Evolutionary conservation across 2,888 invertebrate species (phyloP).

Genomic region (Aphrophora alni): DNA sequence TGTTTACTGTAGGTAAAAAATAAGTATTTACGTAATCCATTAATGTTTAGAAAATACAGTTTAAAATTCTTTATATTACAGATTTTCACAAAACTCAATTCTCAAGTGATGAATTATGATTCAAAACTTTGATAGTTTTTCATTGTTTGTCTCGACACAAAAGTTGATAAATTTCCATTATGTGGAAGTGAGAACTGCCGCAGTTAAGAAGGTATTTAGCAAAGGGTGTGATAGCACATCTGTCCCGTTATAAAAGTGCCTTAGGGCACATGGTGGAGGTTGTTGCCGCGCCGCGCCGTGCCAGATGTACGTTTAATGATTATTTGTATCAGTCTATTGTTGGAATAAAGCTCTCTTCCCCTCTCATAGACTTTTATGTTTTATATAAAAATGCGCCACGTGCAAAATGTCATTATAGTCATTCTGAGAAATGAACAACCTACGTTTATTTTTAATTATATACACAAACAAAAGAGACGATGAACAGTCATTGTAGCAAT

Average conservation of each 20-base stretch:
- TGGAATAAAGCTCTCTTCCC: not conserved
- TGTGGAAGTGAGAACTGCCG: not conserved
- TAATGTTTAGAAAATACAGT: too few relatives aligned
- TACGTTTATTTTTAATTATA: too few relatives aligned
- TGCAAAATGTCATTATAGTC: not conserved
- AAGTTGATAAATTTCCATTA: not conserved
- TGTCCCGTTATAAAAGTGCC: not conserved
- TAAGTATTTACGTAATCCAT: too few relatives aligned
- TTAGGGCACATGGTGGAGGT: not conserved
- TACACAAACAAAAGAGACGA: too few relatives aligned
- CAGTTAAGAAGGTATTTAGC: not conserved
- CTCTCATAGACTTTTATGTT: not conserved
- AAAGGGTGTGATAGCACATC: not conserved
- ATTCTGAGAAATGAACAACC: not conserved
- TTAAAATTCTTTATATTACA: too few relatives aligned
- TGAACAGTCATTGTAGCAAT: too few relatives aligned
- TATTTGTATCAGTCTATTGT: not conserved
- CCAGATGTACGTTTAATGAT: not conserved
- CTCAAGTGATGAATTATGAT: too few relatives aligned
- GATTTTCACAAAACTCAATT: too few relatives aligned
- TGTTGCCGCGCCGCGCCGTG: not conserved
- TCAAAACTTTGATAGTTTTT: not conserved
- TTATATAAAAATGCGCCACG: constrained; percentile 3
- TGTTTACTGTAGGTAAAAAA: too few relatives aligned
- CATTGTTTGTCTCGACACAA: not conserved